phyloP scores from a whole-genome alignment of 2,113 vertebrate species.

The Gymnorhina tibicen region DNA sequence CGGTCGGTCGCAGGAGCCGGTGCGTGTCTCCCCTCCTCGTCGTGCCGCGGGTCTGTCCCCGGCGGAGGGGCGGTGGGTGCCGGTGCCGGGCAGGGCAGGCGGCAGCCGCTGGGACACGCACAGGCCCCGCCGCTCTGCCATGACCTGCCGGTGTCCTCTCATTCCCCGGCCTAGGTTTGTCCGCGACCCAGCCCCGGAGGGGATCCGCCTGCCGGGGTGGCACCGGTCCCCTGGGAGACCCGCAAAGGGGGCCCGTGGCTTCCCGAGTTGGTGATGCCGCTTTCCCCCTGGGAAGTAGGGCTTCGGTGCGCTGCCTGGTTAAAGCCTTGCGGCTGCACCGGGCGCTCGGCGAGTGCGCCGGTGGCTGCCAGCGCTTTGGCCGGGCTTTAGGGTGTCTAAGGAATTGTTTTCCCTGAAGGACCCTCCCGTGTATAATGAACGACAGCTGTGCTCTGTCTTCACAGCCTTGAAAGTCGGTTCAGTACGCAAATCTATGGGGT shows the following conservation, averaged over 20 bases:
- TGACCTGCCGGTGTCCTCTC: not conserved
- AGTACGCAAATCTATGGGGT: rapidly evolving
- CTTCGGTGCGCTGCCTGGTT: not conserved
- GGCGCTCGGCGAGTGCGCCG: rapidly evolving
- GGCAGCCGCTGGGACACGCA: not conserved
- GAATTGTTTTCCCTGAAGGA: rapidly evolving
- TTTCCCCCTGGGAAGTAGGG: rapidly evolving
- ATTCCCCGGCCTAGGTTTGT: not conserved
- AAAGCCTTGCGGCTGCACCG: rapidly evolving
- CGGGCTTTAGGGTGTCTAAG: rapidly evolving
- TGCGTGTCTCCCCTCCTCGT: not conserved
- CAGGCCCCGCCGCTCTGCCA: not conserved
- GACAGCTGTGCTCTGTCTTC: not conserved
- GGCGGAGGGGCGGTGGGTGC: not conserved
- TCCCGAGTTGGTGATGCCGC: not conserved
- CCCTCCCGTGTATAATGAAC: rapidly evolving
- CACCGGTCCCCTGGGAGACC: no score
- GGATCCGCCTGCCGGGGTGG: not conserved
- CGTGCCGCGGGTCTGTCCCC: not conserved
- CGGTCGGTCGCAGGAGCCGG: not conserved
- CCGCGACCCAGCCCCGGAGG: no score
- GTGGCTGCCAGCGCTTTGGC: rapidly evolving
- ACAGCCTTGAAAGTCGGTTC: not conserved
- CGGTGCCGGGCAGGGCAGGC: not conserved
- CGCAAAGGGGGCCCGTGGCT: no score